Evolutionary conservation across 2,797 vertebrate species (phyloP).

Genomic region (Rhabdomys pumilio): DNA sequence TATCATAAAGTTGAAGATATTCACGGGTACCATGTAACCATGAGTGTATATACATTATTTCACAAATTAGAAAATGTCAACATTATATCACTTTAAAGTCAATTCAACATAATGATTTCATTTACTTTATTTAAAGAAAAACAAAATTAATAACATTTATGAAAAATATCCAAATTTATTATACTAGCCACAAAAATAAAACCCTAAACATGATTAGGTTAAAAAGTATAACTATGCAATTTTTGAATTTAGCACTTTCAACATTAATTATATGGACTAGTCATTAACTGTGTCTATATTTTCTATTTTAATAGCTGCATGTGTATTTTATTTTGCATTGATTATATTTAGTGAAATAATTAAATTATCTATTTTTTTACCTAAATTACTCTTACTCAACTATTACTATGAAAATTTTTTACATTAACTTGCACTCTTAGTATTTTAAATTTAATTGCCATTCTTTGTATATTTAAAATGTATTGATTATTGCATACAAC

Average conservation of each 20-base stretch:
- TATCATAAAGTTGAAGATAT: neutral
- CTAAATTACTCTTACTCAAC: neutral
- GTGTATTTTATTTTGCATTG: neutral
- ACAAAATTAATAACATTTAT: constrained; percentile 62
- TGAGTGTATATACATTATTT: neutral
- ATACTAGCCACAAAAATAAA: constrained; percentile 45
- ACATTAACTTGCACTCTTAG: neutral
- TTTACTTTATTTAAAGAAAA: neutral
- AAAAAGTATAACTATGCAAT: neutral
- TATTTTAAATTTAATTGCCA: neutral
- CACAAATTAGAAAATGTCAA: neutral
- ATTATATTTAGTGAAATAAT: neutral
- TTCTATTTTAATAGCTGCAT: neutral
- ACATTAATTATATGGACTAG: neutral
- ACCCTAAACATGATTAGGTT: constrained; percentile 14
- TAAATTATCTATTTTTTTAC: neutral
- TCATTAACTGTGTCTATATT: neutral
- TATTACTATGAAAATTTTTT: neutral
- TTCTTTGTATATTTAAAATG: neutral
- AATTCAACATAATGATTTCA: neutral
- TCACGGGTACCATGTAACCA: neutral
- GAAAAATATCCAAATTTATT: constrained; percentile 2
- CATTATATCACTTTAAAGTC: neutral
- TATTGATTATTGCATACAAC: neutral
- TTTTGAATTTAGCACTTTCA: constrained; percentile 44